phyloP scores from a whole-genome alignment of 2,797 vertebrate genomes.

The Ispidina picta region DNA sequence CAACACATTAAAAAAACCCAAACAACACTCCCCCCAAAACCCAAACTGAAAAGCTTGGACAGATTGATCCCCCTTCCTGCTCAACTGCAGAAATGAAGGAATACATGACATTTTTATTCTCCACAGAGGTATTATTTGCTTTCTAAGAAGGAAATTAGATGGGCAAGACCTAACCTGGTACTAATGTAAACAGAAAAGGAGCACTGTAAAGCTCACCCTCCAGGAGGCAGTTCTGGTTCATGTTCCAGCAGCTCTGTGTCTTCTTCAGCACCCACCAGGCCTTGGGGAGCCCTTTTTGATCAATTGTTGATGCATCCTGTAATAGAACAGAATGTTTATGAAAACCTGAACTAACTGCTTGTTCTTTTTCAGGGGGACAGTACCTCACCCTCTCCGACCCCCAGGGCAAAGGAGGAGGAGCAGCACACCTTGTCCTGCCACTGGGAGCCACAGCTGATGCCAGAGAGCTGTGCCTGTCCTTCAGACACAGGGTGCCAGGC shows the following conservation, averaged over 20 bases:
- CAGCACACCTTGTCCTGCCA: conserved; percentile 86
- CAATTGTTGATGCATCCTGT: background rate
- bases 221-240: background rate
- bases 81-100: background rate
- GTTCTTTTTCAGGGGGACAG: conserved; percentile 82
- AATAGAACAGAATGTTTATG: background rate
- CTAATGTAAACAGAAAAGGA: background rate
- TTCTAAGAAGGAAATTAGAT: background rate
- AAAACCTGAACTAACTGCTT: background rate
- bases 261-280: background rate
- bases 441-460: conserved; percentile 80
- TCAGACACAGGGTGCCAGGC: conserved; percentile 88
- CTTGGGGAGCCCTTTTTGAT: background rate
- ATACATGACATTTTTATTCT: background rate
- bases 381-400: conserved; percentile 88
- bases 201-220: background rate
- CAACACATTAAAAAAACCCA: background rate
- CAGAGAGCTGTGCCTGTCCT: conserved; percentile 90
- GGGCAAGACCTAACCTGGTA: background rate
- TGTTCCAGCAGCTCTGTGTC: rapidly evolving
- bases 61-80: background rate
- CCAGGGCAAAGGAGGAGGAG: conserved; percentile 82
- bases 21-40: background rate
- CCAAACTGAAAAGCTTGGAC: background rate
- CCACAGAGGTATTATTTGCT: background rate